These are phyloP conservation scores for Strongylocentrotus purpuratus DNA, from an alignment of 35 echinoderm and acorn worm species.

Conservation along the genomic window DNA sequence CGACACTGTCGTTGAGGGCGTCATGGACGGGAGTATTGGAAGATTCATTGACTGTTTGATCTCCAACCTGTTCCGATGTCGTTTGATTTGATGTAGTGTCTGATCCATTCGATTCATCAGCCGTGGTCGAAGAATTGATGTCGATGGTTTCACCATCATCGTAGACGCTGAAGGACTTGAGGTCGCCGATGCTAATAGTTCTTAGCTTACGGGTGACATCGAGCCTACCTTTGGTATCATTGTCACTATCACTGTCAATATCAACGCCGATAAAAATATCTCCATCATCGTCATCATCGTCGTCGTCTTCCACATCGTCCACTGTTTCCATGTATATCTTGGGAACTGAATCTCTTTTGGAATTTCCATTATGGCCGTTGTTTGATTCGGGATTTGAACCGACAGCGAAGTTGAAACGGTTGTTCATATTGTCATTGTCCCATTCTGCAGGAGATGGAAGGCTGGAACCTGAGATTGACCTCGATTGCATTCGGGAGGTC, in stretches of 20 bases:
- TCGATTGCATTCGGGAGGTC: background rate
- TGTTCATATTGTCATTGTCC: background rate
- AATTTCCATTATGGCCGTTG: background rate
- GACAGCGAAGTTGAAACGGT: background rate
- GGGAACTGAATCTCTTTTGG: background rate
- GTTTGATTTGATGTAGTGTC: background rate
- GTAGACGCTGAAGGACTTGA: constrained; percentile 22
- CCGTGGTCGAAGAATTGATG: background rate
- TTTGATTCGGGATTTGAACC: background rate
- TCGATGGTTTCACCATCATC: background rate
- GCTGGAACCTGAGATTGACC: constrained; percentile 20
- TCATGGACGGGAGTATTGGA: background rate
- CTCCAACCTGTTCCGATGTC: background rate
- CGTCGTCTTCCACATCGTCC: background rate
- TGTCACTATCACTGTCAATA: constrained; percentile 23
- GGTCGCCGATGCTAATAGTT: constrained; percentile 49
- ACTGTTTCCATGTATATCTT: background rate
- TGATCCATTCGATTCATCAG: background rate
- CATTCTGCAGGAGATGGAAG: background rate
- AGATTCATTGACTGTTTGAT: background rate
- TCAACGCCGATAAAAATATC: constrained; percentile 24
- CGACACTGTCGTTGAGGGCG: background rate
- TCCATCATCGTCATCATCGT: constrained; percentile 6
- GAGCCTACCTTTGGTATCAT: background rate
- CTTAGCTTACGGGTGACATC: constrained; percentile 23